Evolutionary conservation across 2,888 invertebrate species (phyloP).

Genomic region (Pardosa pseudoannulata): DNA sequence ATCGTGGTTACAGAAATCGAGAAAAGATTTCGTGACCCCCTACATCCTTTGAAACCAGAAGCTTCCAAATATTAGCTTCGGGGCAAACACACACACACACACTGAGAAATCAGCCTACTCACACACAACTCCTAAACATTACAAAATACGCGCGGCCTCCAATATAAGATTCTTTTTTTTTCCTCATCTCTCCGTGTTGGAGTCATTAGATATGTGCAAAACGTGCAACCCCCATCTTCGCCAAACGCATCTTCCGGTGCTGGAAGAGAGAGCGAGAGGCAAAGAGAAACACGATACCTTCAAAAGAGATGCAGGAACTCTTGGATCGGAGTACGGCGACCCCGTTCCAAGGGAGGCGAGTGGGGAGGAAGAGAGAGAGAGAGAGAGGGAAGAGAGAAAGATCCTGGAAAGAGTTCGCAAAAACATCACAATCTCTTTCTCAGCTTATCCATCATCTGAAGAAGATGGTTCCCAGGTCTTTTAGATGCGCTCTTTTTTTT

Average conservation of each 20-base stretch:
- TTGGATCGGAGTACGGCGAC: constrained; percentile 33
- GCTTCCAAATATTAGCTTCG: too few species aligned
- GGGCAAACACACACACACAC: too few species aligned
- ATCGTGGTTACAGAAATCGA: too few species aligned
- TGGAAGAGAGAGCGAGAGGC: too few species aligned
- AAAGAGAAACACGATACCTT: neutral
- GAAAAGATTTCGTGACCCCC: too few species aligned
- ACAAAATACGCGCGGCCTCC: too few species aligned
- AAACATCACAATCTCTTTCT: constrained; percentile 32
- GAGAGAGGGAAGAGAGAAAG: constrained; percentile 20
- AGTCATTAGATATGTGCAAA: neutral
- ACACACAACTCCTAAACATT: too few species aligned
- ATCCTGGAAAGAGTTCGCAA: constrained; percentile 12
- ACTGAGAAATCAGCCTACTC: too few species aligned
- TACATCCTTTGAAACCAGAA: too few species aligned
- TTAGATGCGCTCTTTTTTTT: neutral
- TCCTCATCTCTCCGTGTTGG: too few species aligned
- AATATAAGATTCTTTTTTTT: too few species aligned
- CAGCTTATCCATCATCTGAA: constrained; percentile 63
- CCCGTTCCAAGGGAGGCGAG: constrained; percentile 16
- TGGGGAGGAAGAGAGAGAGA: too few species aligned
- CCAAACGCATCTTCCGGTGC: neutral
- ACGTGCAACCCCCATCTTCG: neutral
- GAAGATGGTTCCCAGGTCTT: constrained; percentile 38
- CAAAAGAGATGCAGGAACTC: constrained; percentile 11